These are phyloP conservation scores for Heterodera schachtii DNA, from an alignment of 1,140 invertebrate genomes.

Conservation along the genomic window DNA sequence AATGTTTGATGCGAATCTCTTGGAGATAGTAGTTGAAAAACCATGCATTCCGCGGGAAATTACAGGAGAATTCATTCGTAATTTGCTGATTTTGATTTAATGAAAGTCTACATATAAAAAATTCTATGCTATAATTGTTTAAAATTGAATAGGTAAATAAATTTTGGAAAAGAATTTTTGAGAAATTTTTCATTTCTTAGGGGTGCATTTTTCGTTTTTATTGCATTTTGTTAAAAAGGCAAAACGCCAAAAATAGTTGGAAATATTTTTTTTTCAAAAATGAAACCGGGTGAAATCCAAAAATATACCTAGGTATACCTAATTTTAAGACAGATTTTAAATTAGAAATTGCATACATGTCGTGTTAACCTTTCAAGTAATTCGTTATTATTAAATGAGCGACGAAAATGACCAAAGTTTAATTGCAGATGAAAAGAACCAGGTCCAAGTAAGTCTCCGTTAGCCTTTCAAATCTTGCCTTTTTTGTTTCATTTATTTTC, in stretches of 20 bases:
- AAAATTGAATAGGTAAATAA: not conserved
- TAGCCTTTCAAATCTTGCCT: not conserved
- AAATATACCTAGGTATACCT: too few species aligned
- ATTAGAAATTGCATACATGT: too few species aligned
- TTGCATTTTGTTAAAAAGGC: too few species aligned
- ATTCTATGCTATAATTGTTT: not conserved
- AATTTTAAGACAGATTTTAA: too few species aligned
- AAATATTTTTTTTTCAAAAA: not conserved
- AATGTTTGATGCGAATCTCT: not conserved
- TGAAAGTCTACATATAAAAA: too few species aligned
- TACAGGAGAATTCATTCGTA: not conserved
- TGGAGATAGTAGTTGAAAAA: not conserved
- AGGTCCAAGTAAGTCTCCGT: not conserved
- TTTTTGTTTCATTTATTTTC: not conserved
- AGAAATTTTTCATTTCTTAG: too few species aligned
- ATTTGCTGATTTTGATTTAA: too few species aligned
- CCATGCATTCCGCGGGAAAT: not conserved
- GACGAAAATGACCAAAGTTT: conserved; percentile 4
- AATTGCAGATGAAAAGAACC: not conserved
- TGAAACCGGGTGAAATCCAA: not conserved
- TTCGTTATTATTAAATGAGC: not conserved
- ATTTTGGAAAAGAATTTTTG: not conserved
- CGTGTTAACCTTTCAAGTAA: too few species aligned
- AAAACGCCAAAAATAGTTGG: not conserved
- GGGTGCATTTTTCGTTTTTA: too few species aligned